Conservation (phyloP, 1,140 invertebrate species). For the Pemphigus obesinymphae region DNA sequence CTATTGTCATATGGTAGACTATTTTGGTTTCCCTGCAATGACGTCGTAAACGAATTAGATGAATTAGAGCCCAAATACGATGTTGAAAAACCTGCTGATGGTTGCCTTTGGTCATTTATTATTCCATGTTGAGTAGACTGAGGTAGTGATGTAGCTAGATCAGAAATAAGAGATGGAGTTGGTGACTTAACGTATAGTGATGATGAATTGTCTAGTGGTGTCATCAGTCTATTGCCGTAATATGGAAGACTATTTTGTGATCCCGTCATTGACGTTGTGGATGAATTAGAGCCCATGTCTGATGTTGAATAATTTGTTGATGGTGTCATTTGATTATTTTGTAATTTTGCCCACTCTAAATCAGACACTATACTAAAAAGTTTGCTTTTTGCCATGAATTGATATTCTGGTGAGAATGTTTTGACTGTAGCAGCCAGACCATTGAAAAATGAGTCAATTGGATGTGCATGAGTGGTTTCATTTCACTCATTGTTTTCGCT, state of each 20-base stretch:
- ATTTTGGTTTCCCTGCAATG: not conserved
- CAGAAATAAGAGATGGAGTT: not conserved
- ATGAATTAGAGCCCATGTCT: not conserved
- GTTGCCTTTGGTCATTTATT: not conserved
- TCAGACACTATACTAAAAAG: not conserved
- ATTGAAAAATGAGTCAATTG: not conserved
- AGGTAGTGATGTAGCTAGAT: not conserved
- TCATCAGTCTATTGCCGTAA: not conserved
- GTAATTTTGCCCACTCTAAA: not conserved
- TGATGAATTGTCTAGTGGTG: not conserved
- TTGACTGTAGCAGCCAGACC: not conserved
- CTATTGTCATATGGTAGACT: not conserved
- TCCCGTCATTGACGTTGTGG: not conserved
- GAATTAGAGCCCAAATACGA: not conserved
- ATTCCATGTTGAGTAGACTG: too few relatives aligned
- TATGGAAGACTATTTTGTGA: not conserved
- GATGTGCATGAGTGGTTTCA: not conserved
- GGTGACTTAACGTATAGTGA: not conserved
- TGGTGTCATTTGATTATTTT: not conserved
- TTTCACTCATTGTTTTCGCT: not conserved
- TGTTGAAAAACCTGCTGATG: not conserved
- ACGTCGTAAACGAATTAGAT: not conserved
- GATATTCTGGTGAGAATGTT: constrained; percentile 20
- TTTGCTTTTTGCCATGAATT: not conserved
- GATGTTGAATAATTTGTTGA: not conserved